Percentiles rank a stretch among this genome's conserved stretches.
Conservation (phyloP, 2,797 vertebrate genomes). For the Mus minutoides region DNA sequence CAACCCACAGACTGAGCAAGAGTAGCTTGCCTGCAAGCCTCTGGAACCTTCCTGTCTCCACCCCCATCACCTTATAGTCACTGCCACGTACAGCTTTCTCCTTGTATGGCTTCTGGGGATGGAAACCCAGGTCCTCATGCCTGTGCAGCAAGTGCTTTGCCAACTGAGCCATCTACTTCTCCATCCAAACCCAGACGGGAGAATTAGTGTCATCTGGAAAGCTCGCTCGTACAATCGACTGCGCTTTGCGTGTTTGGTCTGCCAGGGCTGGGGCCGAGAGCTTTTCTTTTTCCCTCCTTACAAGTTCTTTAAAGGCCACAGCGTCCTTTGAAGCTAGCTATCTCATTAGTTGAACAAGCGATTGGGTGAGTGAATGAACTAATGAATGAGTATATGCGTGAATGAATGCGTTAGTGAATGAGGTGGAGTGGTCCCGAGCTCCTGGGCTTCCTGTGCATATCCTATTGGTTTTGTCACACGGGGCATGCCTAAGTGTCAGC, state of each 20-base stretch:
- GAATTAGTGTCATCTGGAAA: not conserved
- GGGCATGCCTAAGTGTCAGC: not conserved
- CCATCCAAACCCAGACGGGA: not conserved
- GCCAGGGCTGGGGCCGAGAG: not conserved
- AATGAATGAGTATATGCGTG: not conserved
- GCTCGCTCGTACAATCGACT: too few relatives aligned
- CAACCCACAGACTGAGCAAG: not conserved
- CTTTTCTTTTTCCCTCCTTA: slow-evolving; percentile 32
- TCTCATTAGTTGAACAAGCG: not conserved
- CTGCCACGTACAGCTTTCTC: not conserved
- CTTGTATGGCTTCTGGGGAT: not conserved
- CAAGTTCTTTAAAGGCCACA: not conserved
- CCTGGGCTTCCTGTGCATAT: not conserved
- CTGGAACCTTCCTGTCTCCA: not conserved
- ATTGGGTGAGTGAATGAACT: not conserved
- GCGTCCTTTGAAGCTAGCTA: not conserved
- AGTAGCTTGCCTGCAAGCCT: not conserved
- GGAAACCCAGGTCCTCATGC: not conserved
- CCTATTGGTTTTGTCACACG: not conserved
- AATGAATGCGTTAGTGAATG: not conserved
- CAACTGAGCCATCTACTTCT: not conserved
- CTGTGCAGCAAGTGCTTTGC: not conserved
- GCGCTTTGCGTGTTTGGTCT: not conserved
- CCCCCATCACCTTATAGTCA: not conserved
- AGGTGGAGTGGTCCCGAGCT: not conserved